Base-by-base conservation (phyloP, 2,888 invertebrate species). In the Pherbina coryleti region DNA sequence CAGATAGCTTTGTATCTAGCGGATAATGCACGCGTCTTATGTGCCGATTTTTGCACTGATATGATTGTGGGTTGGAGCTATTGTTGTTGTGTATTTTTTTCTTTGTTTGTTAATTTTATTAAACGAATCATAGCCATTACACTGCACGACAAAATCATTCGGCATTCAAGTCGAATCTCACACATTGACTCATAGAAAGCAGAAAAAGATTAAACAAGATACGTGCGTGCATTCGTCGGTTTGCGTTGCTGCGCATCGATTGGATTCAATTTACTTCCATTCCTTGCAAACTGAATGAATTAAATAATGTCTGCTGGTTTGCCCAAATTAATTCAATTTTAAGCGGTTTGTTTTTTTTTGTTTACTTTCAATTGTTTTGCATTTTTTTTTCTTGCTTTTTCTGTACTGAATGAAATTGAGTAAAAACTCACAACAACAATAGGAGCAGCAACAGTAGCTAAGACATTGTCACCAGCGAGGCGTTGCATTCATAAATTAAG, bases 401-500 rank as follows among this genome's bases (percentile, higher is more conserved):
- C 8, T 51, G 9, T n/a, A 51, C 8, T 17, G 2, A 53, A 53
- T 5, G 2, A 57, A 57, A 57, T 25, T 22, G n/a, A 55, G 4
- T 55, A n/a, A 55, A 31, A 31, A 31, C 3, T 37, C 2, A 37
- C 1, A 37, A 44, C 14, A 9, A 11, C 44, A 44, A 31, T 5
- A 31, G 31, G 3, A 31, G 31, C 55, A 14, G n/a, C 55, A 55
- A n/a, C 55, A 55, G 22, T 22, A 60, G 25, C 57, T 14, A 22
- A 22, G 8, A 11, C 9, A 25, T 25, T 22, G 22, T 8, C 25
- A 55, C 55, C 7, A 55, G 55, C 17, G 55, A n/a, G 5, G 25
- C 64, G 17, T 64, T 64, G 34, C n/a, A 64, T 64, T 64, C 64
- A 64, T 64, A 31, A 64, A 64, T 34, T 64, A n/a, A 64, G n/a